Evolutionary conservation across 2,113 vertebrate species (phyloP), one percentile per base, ranked within the genome.

Genomic region (Bos javanicus): DNA sequence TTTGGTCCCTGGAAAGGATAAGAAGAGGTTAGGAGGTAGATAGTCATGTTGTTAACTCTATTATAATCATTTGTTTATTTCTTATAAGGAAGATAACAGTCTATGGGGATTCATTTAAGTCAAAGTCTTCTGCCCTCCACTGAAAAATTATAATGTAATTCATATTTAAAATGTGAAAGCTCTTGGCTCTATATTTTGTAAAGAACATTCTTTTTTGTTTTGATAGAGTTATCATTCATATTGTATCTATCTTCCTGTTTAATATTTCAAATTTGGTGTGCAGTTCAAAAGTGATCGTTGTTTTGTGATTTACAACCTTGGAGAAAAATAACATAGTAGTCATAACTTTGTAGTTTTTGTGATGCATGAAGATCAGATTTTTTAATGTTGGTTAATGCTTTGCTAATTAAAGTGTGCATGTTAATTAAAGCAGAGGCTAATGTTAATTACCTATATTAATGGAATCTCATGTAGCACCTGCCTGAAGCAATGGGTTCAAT

Each of bases 361-460:
- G 99, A 99, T 99, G 99, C 99, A 99, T 99, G 99, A 99, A 99
- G 99, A 99, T 99, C 99, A 99, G 99, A 99, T 99, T 99, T 99
- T 99, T 99, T 99, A 99, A 99, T 99, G 99, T 99, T 99, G 99
- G 99, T 99, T 99, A 99, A 99, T 99, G 99, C 99, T 99, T 99
- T 99, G 99, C 99, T 99, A 99, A 99, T 99, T 99, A 99, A 99
- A 99, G 99, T 99, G 99, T 99, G 99, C 99, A 99, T 99, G 99
- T 99, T 99, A 99, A 99, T 99, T 99, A 99, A 99, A 99, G 99
- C 99, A 99, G 99, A 99, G 99, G 99, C 99, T 99, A 99, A 99
- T 99, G 99, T 99, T 99, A 99, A 99, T 99, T 99, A 99, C 99
- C 99, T 99, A 99, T 99, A 99, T 99, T 99, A 99, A 99, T 99